Evolutionary conservation across 2,888 invertebrate species (phyloP).

Genomic region (Pachliopta kotzebuea): DNA sequence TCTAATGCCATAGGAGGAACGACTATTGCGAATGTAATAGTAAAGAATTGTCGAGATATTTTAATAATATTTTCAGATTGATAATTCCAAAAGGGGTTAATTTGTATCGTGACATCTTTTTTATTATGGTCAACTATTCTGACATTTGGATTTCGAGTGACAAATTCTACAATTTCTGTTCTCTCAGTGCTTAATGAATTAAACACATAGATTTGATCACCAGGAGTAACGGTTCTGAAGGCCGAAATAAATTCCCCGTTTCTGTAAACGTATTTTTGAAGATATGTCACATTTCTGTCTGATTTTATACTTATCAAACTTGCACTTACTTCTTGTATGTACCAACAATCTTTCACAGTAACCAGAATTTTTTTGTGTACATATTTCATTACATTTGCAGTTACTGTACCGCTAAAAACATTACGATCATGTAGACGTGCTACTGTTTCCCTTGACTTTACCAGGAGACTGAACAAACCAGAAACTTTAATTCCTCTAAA

Average conservation of each 20-base stretch:
- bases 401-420: conserved; percentile 97
- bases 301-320: conserved; percentile 86
- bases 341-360: conserved; percentile 64
- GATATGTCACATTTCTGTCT: conserved; percentile 83
- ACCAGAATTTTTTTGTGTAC: conserved; percentile 83
- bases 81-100: conserved; percentile 67
- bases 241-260: conserved; percentile 64
- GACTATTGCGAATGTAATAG: conserved; percentile 86
- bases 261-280: conserved; percentile 63
- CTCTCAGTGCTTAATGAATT: conserved; percentile 91
- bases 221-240: conserved; percentile 74
- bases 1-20: conserved; percentile 88
- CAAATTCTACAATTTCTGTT: conserved; percentile 87
- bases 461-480: conserved; percentile 68
- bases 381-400: conserved; percentile 91
- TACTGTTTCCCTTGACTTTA: conserved; percentile 86
- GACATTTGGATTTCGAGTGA: conserved; percentile 85
- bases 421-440: conserved; percentile 97
- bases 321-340: conserved; percentile 59
- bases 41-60: conserved; percentile 74
- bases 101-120: conserved; percentile 71
- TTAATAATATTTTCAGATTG: conserved; percentile 50
- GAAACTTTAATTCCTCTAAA: conserved; percentile 77
- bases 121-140: conserved; percentile 85
- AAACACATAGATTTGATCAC: conserved; percentile 86